These are phyloP conservation scores for Ornithorhynchus anatinus DNA, from an alignment of 2,113 vertebrate genomes.

Conservation along the genomic window DNA sequence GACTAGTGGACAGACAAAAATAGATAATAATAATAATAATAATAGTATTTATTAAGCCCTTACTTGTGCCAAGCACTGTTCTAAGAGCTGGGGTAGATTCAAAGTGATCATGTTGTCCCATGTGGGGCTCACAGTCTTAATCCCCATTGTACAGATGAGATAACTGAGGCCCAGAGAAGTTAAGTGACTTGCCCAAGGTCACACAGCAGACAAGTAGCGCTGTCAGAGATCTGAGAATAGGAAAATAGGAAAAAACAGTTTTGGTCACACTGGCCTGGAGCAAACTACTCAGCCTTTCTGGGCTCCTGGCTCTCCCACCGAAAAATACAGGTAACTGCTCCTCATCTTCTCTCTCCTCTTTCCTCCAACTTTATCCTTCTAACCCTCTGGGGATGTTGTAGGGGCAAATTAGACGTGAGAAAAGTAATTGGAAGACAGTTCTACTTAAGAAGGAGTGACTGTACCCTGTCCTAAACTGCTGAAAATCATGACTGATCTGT, in stretches of 20 bases:
- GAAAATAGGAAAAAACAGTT: too few relatives aligned
- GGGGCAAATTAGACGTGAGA: background rate
- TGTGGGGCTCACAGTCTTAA: too few relatives aligned
- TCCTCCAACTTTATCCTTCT: background rate
- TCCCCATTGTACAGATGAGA: too few relatives aligned
- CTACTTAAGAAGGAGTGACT: fast-evolving
- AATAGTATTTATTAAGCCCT: too few relatives aligned
- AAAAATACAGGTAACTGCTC: fast-evolving
- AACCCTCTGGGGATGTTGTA: fast-evolving
- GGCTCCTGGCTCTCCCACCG: fast-evolving
- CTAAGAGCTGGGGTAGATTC: too few relatives aligned
- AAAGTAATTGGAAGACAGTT: background rate
- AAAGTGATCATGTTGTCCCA: too few relatives aligned
- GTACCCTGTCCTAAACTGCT: background rate
- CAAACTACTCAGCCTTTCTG: fast-evolving
- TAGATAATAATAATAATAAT: too few relatives aligned
- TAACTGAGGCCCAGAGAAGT: too few relatives aligned
- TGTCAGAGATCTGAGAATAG: too few relatives aligned
- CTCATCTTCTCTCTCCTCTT: fast-evolving
- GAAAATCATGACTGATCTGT: background rate
- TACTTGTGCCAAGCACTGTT: too few relatives aligned
- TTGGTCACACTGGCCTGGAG: fast-evolving
- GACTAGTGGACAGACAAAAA: background rate
- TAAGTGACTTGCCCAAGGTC: too few relatives aligned
- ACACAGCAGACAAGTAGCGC: too few relatives aligned